These are phyloP conservation scores for Etheostoma nigrum DNA, from an alignment of 2,797 vertebrate species.

Conservation along the genomic window DNA sequence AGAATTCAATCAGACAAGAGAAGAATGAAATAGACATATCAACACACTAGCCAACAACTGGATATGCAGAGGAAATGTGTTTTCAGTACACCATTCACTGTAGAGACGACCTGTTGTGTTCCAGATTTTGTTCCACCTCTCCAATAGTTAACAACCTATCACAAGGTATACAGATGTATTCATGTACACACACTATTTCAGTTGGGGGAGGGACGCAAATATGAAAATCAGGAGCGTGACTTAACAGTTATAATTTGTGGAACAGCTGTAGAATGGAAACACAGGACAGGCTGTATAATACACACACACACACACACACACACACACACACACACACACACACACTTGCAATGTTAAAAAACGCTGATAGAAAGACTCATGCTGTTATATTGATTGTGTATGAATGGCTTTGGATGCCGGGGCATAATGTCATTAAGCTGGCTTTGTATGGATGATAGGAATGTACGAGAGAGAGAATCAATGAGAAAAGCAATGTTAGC, in stretches of 20 bases:
- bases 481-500: constrained; percentile 63
- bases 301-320: constrained; percentile 27
- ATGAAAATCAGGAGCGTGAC: constrained; percentile 31
- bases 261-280: constrained; percentile 34
- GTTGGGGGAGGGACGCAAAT: constrained; percentile 26
- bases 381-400: constrained; percentile 77
- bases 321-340: constrained; percentile 29
- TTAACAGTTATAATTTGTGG: constrained; percentile 42
- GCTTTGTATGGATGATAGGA: constrained; percentile 74
- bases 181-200: constrained; percentile 21
- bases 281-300: constrained; percentile 26
- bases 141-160: constrained; percentile 25
- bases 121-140: constrained; percentile 46
- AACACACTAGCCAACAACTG: constrained; percentile 19
- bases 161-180: constrained; percentile 15
- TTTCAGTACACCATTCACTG: constrained; percentile 13
- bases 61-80: constrained; percentile 22
- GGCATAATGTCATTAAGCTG: constrained; percentile 76
- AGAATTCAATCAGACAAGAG: constrained; percentile 31
- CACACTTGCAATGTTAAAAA: constrained; percentile 68
- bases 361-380: constrained; percentile 71
- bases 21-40: constrained; percentile 19
- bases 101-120: constrained; percentile 58
- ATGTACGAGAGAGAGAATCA: constrained; percentile 63
- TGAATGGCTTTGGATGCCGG: constrained; percentile 75